Base-by-base conservation (phyloP, 2,888 invertebrate genomes). In the Herminia tarsipennalis region DNA sequence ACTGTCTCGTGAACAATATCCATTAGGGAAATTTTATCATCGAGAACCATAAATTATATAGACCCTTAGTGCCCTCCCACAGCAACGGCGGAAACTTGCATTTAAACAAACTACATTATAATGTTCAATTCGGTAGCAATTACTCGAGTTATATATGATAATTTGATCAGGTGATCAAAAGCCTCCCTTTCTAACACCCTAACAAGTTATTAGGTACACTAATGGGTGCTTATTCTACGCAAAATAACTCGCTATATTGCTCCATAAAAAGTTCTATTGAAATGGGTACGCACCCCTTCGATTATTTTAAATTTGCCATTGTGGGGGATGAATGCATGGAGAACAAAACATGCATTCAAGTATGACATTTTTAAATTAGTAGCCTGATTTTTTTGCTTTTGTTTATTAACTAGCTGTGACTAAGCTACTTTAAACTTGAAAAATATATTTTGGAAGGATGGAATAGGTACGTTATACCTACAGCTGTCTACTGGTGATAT, bases 91-190 rank as follows among this genome's bases (percentile, higher is more conserved):
- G 72, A 82, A 82, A 83, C 80, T 82, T 78, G 75, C 83, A 76
- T 84, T 88, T 86, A 88, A 86, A 85, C 81, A 86, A 88, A 87
- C 85, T 81, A 81, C 76, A 83, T 88, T 88, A 69, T 86, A 84
- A 87, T 83, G 81, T 81, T 73, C 83, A 82, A 85, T 86, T 81
- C 73, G 65, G 73, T 63, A 61, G 75, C 77, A 75, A 81, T 81
- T 79, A 78, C 73, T 72, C 63, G 66, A 74, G 75, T 83, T 76
- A 77, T 81, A 73, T 79, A 83, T 80, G 81, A 81, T 83, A 83
- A 84, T 83, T 83, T 75, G 78, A 84, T 83, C 83, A 84, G 83
- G 79, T 82, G 79, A 72, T 76, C 40, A 47, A 71, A 69, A 62
- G 40, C 34, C 70, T 37, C 58, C 33, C 28, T 54, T 40, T 48